These are phyloP conservation scores for Saccostrea echinata DNA, from an alignment of 1,140 invertebrate genomes.

Conservation along the genomic window DNA sequence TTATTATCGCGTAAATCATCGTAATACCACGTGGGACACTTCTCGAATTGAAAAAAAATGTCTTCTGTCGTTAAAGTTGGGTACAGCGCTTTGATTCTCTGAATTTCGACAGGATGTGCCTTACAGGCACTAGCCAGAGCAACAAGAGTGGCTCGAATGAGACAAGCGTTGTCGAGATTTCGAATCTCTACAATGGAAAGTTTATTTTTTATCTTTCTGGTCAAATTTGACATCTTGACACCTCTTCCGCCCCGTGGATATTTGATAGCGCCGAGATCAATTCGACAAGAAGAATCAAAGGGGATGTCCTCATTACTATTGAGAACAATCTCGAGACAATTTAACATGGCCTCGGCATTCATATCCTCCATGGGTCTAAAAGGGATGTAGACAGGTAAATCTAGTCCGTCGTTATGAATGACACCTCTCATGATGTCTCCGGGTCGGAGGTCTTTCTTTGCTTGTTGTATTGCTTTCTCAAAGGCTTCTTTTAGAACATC, in stretches of 20 bases:
- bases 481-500: neutral
- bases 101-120: neutral
- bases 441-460: neutral
- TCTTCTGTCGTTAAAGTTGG: neutral
- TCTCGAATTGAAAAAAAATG: neutral
- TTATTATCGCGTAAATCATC: neutral
- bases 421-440: neutral
- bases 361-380: neutral
- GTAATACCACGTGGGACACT: constrained; percentile 11
- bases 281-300: neutral
- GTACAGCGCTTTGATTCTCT: neutral
- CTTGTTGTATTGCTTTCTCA: neutral
- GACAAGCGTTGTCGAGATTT: constrained; percentile 29
- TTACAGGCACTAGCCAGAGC: neutral
- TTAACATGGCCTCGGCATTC: neutral
- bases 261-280: neutral
- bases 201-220: constrained; percentile 2
- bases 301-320: constrained; percentile 1
- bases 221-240: neutral
- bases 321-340: neutral
- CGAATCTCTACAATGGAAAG: constrained; percentile 25
- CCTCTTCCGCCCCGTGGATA: neutral
- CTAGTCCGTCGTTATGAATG: neutral
- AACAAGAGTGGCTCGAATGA: constrained; percentile 2
- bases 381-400: neutral